These are phyloP conservation scores for Tragelaphus buxtoni DNA, from an alignment of 2,113 vertebrate species.

Conservation along the genomic window DNA sequence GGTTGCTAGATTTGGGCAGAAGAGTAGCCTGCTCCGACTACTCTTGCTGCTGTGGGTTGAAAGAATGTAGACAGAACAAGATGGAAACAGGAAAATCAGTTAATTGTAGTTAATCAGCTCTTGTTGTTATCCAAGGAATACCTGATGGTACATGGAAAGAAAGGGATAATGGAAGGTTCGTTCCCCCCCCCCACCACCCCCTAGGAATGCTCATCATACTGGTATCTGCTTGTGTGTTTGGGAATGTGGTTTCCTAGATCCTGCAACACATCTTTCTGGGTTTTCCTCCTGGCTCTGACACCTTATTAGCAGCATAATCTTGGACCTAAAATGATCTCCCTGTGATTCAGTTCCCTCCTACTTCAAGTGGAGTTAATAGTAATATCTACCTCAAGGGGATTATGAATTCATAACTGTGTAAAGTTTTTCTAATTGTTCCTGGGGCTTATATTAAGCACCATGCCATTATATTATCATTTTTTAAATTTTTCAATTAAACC, in stretches of 20 bases:
- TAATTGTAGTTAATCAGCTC: not conserved
- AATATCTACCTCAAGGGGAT: not conserved
- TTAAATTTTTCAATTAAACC: not conserved
- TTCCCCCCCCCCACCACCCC: not conserved
- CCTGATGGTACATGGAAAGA: not conserved
- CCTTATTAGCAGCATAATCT: not conserved
- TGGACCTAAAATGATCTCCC: not conserved
- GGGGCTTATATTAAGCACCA: not conserved
- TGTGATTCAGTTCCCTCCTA: not conserved
- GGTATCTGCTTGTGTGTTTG: not conserved
- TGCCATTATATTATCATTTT: not conserved
- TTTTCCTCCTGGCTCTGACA: not conserved
- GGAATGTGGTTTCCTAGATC: not conserved
- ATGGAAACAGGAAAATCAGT: not conserved
- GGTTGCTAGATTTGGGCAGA: not conserved
- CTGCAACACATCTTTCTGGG: not conserved
- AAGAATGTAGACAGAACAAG: not conserved
- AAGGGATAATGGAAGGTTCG: not conserved
- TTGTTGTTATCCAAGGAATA: not conserved
- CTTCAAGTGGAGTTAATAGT: not conserved
- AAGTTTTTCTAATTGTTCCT: not conserved
- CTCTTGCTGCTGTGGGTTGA: not conserved
- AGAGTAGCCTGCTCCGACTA: not conserved
- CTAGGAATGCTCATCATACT: not conserved
- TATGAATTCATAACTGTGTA: not conserved